Evolutionary conservation across 2,888 invertebrate species (phyloP).

Genomic region (Cordilura impudica): DNA sequence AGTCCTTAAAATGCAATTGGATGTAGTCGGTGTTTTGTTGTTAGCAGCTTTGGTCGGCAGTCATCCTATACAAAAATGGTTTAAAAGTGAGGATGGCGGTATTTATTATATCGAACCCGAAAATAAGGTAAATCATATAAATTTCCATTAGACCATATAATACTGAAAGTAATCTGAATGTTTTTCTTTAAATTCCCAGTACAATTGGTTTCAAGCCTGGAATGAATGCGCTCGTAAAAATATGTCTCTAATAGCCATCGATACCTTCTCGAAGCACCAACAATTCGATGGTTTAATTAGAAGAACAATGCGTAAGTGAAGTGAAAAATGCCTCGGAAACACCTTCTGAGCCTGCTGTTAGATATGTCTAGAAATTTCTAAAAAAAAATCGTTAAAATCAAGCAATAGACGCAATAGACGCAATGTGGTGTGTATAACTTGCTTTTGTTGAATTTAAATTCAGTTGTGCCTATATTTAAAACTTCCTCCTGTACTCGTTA

Average conservation of each 20-base stretch:
- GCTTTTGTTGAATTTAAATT: too few species aligned
- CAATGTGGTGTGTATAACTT: too few species aligned
- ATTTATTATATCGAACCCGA: background rate
- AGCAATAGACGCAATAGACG: too few species aligned
- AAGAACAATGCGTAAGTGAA: slow-evolving; percentile 7
- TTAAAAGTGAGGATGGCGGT: slow-evolving; percentile 34
- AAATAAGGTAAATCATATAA: slow-evolving; percentile 1
- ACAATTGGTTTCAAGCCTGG: slow-evolving; percentile 31
- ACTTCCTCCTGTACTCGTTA: too few species aligned
- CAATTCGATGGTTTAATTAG: slow-evolving; percentile 14
- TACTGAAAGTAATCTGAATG: background rate
- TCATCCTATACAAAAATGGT: slow-evolving; percentile 32
- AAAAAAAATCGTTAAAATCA: too few species aligned
- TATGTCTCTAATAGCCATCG: slow-evolving; percentile 25
- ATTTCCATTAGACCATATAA: background rate
- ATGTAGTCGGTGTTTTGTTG: slow-evolving; percentile 15
- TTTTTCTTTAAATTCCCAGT: background rate
- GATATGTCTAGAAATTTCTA: too few species aligned
- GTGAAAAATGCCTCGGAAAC: too few species aligned
- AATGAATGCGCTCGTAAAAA: slow-evolving; percentile 27
- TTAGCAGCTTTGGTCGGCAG: background rate
- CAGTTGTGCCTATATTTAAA: too few species aligned
- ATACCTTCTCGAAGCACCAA: slow-evolving; percentile 10
- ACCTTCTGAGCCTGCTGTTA: too few species aligned
- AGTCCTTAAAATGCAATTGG: too few species aligned